phyloP scores from a whole-genome alignment of 2,888 invertebrate species.

The Mythimna albipuncta region DNA sequence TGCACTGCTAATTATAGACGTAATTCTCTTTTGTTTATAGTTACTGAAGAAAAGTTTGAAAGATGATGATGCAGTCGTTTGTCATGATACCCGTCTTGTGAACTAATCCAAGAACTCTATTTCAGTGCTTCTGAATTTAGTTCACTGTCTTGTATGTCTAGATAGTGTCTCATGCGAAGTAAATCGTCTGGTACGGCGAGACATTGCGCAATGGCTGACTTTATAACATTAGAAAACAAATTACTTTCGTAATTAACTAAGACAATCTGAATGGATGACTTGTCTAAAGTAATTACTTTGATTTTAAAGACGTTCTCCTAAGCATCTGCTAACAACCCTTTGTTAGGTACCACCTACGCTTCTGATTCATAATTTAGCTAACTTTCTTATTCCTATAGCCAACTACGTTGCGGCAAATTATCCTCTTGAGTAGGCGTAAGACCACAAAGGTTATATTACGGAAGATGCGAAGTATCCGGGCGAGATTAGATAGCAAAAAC shows the following conservation, averaged over 20 bases:
- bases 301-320: slow-evolving; percentile 1
- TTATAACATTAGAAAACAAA: slow-evolving; percentile 9
- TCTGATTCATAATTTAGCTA: slow-evolving; percentile 48
- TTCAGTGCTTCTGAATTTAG: slow-evolving; percentile 42
- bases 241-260: slow-evolving; percentile 21
- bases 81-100: slow-evolving; percentile 14
- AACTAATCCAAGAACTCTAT: slow-evolving; percentile 33
- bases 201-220: slow-evolving; percentile 24
- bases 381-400: slow-evolving; percentile 51
- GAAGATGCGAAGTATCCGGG: slow-evolving; percentile 41
- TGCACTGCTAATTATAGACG: slow-evolving; percentile 75
- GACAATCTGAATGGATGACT: slow-evolving; percentile 1
- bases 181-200: slow-evolving; percentile 14
- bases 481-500: slow-evolving; percentile 4
- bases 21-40: slow-evolving; percentile 64
- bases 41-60: slow-evolving; percentile 44
- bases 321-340: slow-evolving; percentile 33
- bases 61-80: slow-evolving; percentile 18
- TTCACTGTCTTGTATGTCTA: slow-evolving; percentile 9
- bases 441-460: slow-evolving; percentile 44
- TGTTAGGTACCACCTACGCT: slow-evolving; percentile 44
- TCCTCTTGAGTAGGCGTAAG: slow-evolving; percentile 42
- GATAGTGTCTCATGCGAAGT: slow-evolving; percentile 10
- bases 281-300: background rate
- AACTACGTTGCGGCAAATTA: slow-evolving; percentile 44